Evolutionary conservation across 2,888 invertebrate species (phyloP).

Genomic region (Pogonocherus hispidulus): DNA sequence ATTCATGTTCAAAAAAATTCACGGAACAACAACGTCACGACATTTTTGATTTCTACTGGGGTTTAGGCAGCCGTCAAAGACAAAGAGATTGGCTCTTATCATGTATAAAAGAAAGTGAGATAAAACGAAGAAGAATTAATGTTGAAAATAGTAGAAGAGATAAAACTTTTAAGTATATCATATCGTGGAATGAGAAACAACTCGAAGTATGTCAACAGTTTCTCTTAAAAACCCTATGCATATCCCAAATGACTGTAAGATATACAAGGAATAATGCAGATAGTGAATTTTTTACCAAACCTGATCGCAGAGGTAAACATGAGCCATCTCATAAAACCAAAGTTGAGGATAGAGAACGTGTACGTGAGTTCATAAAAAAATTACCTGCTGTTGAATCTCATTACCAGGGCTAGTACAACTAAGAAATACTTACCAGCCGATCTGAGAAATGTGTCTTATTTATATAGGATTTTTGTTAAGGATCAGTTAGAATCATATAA

Average conservation of each 20-base stretch:
- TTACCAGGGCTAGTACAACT: slow-evolving; percentile 2
- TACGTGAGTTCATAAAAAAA: slow-evolving; percentile 8
- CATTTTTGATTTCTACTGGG: slow-evolving; percentile 4
- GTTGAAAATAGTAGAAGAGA: slow-evolving; percentile 4
- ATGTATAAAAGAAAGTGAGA: neutral
- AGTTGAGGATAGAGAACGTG: neutral
- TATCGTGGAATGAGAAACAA: neutral
- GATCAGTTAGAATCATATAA: neutral
- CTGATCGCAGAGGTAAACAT: slow-evolving; percentile 12
- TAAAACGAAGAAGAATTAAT: neutral
- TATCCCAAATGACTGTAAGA: slow-evolving; percentile 3
- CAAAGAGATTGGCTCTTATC: slow-evolving; percentile 14
- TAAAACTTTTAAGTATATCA: neutral
- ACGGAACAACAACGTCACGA: slow-evolving; percentile 9
- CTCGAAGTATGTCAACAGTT: slow-evolving; percentile 4
- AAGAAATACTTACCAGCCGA: slow-evolving; percentile 3
- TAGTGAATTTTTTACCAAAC: neutral
- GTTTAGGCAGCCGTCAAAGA: slow-evolving; percentile 6
- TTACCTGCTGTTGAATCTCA: slow-evolving; percentile 3
- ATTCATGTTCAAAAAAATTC: neutral
- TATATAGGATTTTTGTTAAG: neutral
- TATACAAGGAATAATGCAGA: slow-evolving; percentile 6
- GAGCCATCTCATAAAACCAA: slow-evolving; percentile 10
- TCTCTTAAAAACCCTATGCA: slow-evolving; percentile 11
- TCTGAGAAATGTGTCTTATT: neutral